Evolutionary conservation across 2,113 vertebrate genomes (phyloP), one percentile per base, ranked within the genome.

Genomic region (Rhea pennata): DNA sequence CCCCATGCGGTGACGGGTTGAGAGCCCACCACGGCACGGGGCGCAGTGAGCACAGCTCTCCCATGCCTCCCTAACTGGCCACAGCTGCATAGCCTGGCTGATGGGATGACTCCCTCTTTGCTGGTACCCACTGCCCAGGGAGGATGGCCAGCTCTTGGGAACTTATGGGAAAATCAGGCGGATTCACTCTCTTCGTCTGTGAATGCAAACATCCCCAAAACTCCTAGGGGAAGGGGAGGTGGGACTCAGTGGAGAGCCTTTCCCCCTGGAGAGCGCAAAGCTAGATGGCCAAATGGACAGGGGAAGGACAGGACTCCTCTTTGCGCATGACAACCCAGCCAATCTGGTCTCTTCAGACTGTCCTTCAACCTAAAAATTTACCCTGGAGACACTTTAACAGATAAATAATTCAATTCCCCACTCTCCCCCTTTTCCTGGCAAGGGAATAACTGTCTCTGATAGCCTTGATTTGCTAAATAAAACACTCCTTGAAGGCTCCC

Each of bases 381-480:
- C 1, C 5, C 56, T 44, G 5, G 61, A 66, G 53, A 69, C 51
- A 77, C 62, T 71, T 93, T 44, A 64, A 10, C 20, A 84, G 48
- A 56, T 51, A 87, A 27, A 74, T 78, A 58, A 90, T 59, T 76
- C 21, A 8, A 83, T 80, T 92, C 27, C 54, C 62, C 11, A 23
- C 14, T 67, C 67, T 70, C 31, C 22, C 36, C 23, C 23, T 75
- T 82, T 51, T 62, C 36, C 19, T 10, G 19, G 26, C 51, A 65
- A 88, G 69, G 40, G 69, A 91, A 69, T 21, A 87, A 22, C 56
- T 67, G 65, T 56, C 86, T 88, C 76, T 59, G 67, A 84, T 56
- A 92, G 74, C 74, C 46, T 62, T 73, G 65, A 87, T 95, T 88
- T 93, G 90, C 92, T 94, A 97, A 95, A 93, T 94, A 93, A 96